Conservation (phyloP, 2,113 vertebrate genomes). For the Illadopsis cleaveri region DNA sequence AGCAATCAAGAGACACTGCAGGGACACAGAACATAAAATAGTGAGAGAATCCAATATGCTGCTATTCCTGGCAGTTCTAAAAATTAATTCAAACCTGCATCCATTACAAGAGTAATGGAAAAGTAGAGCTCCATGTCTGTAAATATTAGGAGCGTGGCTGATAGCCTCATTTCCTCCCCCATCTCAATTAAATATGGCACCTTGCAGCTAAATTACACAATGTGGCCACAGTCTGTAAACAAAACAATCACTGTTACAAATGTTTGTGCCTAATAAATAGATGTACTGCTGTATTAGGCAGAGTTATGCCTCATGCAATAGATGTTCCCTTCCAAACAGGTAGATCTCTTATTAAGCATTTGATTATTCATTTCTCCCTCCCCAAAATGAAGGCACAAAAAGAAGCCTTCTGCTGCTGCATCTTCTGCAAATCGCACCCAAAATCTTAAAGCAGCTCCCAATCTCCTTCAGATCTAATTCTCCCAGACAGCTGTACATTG, state of each 20-base stretch:
- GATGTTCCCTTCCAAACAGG: background rate
- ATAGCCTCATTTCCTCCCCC: slow-evolving; percentile 8
- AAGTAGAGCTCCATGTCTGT: slow-evolving; percentile 33
- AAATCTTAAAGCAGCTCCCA: slow-evolving; percentile 5
- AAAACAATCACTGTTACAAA: slow-evolving; percentile 17
- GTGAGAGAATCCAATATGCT: slow-evolving; percentile 23
- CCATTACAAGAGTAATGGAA: slow-evolving; percentile 38
- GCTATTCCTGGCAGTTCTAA: slow-evolving; percentile 35
- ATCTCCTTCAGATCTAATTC: slow-evolving; percentile 20
- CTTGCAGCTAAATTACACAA: slow-evolving; percentile 13
- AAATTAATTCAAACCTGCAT: slow-evolving; percentile 51
- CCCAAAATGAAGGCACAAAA: background rate
- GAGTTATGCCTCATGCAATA: background rate
- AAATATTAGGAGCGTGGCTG: slow-evolving; percentile 14
- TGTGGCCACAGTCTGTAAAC: slow-evolving; percentile 8
- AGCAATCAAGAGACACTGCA: slow-evolving; percentile 53
- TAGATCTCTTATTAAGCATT: background rate
- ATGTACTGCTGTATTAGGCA: background rate
- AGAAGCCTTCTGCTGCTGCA: background rate
- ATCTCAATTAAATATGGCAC: slow-evolving; percentile 25
- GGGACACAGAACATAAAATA: slow-evolving; percentile 45
- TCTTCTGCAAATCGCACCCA: background rate
- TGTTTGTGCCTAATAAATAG: slow-evolving; percentile 5
- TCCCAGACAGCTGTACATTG: background rate
- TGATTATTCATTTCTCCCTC: background rate